A percentile compares a stretch with the other conserved stretches of the same genome.
These are phyloP conservation scores for Drosophila trichaetosa DNA, from an alignment of 2,888 invertebrate species.

Conservation along the genomic window DNA sequence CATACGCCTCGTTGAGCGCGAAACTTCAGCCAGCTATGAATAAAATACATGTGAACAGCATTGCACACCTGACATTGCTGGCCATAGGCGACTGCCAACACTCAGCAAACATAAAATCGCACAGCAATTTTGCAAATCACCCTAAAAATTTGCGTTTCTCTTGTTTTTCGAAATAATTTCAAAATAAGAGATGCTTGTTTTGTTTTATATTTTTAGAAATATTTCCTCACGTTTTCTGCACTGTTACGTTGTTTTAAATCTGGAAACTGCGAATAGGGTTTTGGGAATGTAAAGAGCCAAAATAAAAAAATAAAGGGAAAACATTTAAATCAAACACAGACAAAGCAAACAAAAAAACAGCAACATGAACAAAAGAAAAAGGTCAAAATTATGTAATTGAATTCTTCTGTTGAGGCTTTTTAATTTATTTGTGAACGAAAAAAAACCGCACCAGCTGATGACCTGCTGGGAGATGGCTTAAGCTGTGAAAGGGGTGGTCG, in stretches of 20 bases:
- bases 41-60: not conserved
- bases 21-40: slow-evolving; percentile 29
- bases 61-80: not conserved
- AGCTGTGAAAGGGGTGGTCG: not conserved
- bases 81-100: not conserved
- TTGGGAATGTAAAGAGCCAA: slow-evolving; percentile 17
- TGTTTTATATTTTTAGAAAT: not conserved
- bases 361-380: slow-evolving; percentile 28
- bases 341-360: slow-evolving; percentile 19
- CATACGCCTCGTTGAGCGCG: slow-evolving; percentile 48
- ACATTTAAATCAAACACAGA: slow-evolving; percentile 51
- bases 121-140: not conserved
- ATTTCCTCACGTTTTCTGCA: slow-evolving; percentile 12
- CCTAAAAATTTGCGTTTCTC: not conserved
- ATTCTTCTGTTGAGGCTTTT: slow-evolving; percentile 69
- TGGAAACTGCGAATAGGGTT: not conserved
- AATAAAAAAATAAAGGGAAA: slow-evolving; percentile 1
- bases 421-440: slow-evolving; percentile 49
- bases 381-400: slow-evolving; percentile 67
- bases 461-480: slow-evolving; percentile 18
- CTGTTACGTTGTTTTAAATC: slow-evolving; percentile 14
- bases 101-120: not conserved
- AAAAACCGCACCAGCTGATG: slow-evolving; percentile 25
- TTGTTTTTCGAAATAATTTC: not conserved
- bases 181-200: not conserved